Conservation (phyloP, 2,797 vertebrate species). For the Babyrousa celebensis region DNA sequence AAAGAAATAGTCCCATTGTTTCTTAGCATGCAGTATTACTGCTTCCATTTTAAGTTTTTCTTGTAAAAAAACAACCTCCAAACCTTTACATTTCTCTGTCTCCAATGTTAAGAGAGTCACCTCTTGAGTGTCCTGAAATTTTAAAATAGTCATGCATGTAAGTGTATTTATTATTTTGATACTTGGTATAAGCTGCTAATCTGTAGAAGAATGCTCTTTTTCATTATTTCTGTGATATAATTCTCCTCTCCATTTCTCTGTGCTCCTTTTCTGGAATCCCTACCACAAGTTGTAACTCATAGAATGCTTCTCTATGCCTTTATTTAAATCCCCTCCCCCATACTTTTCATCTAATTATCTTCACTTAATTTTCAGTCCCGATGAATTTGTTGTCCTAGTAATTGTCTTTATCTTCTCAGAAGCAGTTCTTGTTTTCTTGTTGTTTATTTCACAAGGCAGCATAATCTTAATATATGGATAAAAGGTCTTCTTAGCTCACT, state of each 20-base stretch:
- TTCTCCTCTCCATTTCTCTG: neutral
- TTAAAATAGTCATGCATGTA: neutral
- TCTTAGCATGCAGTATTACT: neutral
- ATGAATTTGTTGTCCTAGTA: constrained; percentile 13
- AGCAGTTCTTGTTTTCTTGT: neutral
- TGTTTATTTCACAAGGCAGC: neutral
- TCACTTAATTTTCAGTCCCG: constrained; percentile 37
- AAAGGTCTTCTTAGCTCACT: neutral
- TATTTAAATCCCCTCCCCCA: neutral
- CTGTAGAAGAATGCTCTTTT: neutral
- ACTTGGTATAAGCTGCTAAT: neutral
- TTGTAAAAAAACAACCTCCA: neutral
- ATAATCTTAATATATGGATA: neutral
- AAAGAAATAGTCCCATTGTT: neutral
- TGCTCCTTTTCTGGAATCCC: constrained; percentile 18
- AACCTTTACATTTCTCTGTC: neutral
- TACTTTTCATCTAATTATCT: neutral
- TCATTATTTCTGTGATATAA: neutral
- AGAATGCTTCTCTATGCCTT: neutral
- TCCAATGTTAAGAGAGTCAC: neutral
- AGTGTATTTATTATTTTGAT: constrained; percentile 20
- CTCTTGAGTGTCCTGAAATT: neutral
- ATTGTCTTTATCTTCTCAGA: neutral
- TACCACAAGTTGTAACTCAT: neutral
- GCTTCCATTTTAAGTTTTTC: neutral